Conservation (phyloP, 2,888 invertebrate genomes). For the Melinopterus prodromus region DNA sequence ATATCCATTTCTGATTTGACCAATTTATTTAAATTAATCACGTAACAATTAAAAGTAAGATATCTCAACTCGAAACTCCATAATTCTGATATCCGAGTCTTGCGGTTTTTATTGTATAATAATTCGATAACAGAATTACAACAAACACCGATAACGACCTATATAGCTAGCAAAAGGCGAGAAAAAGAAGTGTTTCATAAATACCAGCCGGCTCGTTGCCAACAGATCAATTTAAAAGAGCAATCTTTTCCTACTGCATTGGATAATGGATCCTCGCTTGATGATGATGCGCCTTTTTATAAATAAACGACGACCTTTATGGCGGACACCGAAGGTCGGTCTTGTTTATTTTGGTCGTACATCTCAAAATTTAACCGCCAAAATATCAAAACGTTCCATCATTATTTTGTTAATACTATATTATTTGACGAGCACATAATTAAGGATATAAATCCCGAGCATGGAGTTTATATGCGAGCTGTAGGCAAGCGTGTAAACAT, state of each 20-base stretch:
- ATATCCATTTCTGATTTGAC: no score
- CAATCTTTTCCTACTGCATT: background rate
- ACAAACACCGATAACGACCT: background rate
- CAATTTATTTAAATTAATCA: no score
- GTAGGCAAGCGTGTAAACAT: no score
- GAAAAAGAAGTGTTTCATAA: background rate
- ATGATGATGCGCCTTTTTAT: conserved; percentile 4
- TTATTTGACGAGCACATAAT: no score
- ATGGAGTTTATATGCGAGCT: no score
- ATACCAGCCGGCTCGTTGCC: background rate
- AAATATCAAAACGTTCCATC: background rate
- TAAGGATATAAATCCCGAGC: no score
- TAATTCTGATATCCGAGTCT: background rate
- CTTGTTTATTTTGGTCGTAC: background rate
- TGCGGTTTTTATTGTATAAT: conserved; percentile 4
- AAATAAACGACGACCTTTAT: conserved; percentile 4
- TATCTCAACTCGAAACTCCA: no score
- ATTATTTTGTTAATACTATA: no score
- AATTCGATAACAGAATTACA: background rate
- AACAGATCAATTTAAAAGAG: conserved; percentile 4
- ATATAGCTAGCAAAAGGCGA: background rate
- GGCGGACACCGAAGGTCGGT: background rate
- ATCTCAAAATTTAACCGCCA: background rate
- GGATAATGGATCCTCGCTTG: conserved; percentile 4
- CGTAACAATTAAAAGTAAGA: no score